Evolutionary conservation across 1,140 invertebrate genomes (phyloP).

Genomic region (Liolophura sinensis): DNA sequence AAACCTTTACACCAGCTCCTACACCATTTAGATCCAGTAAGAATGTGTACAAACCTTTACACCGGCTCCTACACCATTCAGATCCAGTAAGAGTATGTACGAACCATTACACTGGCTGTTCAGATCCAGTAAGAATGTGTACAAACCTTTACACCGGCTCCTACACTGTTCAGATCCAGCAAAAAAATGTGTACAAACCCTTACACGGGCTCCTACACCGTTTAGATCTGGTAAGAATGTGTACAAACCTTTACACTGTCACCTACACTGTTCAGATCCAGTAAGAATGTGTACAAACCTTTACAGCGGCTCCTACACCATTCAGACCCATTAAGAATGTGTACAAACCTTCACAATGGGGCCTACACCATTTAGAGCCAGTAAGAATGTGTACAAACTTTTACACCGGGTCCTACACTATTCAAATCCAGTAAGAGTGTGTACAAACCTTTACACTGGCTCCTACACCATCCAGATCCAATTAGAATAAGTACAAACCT

Average conservation of each 20-base stretch:
- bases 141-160: conserved; percentile 1
- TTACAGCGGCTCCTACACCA: background rate
- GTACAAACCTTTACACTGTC: conserved; percentile 52
- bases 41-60: too few relatives aligned
- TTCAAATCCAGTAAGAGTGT: conserved; percentile 54
- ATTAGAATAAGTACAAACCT: too few relatives aligned
- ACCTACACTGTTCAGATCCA: conserved; percentile 57
- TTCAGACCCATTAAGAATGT: background rate
- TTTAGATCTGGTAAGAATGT: conserved; percentile 7
- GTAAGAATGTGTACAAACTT: conserved; percentile 45
- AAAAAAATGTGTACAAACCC: background rate
- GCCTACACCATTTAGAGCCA: conserved; percentile 58
- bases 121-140: conserved; percentile 11
- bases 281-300: conserved; percentile 58
- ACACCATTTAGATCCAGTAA: conserved; percentile 57
- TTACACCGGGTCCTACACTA: conserved; percentile 55
- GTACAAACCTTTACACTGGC: conserved; percentile 51
- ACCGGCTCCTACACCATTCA: background rate
- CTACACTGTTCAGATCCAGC: conserved; percentile 1
- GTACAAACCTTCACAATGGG: conserved; percentile 50
- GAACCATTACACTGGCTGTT: conserved; percentile 12
- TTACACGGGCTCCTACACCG: background rate
- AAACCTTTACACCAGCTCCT: conserved; percentile 55
- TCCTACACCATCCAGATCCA: conserved; percentile 57
- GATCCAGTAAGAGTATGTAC: conserved; percentile 5